phyloP scores from a whole-genome alignment of 1,140 invertebrate species.

The Lethrus apterus region DNA sequence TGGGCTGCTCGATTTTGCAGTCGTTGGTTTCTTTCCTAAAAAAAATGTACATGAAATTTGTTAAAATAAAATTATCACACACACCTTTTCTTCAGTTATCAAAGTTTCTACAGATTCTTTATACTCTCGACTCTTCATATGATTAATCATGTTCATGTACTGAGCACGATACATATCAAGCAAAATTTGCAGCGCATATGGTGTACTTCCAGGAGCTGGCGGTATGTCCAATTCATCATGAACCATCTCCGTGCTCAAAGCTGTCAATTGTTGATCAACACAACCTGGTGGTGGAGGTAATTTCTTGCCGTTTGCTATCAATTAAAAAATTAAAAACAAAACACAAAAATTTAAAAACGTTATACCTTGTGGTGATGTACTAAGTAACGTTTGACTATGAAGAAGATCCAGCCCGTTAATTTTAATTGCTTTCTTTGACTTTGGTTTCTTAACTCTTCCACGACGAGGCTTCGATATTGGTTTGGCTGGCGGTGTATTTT shows the following conservation, averaged over 20 bases:
- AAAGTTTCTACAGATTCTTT: constrained; percentile 63
- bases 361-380: constrained; percentile 61
- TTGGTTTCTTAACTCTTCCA: constrained; percentile 48
- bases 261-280: constrained; percentile 80
- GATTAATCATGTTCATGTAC: constrained; percentile 71
- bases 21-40: constrained; percentile 69
- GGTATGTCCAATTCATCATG: constrained; percentile 79
- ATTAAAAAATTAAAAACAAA: constrained; percentile 9
- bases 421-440: constrained; percentile 57
- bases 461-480: constrained; percentile 38
- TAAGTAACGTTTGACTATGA: constrained; percentile 83
- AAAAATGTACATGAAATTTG: constrained; percentile 16
- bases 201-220: constrained; percentile 64
- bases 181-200: constrained; percentile 78
- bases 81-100: constrained; percentile 71
- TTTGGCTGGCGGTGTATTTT: constrained; percentile 33
- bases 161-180: constrained; percentile 77
- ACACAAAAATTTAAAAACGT: constrained; percentile 7
- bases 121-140: constrained; percentile 73
- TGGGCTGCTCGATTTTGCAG: constrained; percentile 72
- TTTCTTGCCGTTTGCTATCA: constrained; percentile 53
- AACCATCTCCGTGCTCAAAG: constrained; percentile 56
- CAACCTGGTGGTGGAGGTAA: constrained; percentile 78
- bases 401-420: constrained; percentile 82
- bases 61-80: neutral